A percentile compares a stretch with the other conserved stretches of the same genome.
Conservation (phyloP, 2,888 invertebrate genomes). For the Nomada ferruginata region DNA sequence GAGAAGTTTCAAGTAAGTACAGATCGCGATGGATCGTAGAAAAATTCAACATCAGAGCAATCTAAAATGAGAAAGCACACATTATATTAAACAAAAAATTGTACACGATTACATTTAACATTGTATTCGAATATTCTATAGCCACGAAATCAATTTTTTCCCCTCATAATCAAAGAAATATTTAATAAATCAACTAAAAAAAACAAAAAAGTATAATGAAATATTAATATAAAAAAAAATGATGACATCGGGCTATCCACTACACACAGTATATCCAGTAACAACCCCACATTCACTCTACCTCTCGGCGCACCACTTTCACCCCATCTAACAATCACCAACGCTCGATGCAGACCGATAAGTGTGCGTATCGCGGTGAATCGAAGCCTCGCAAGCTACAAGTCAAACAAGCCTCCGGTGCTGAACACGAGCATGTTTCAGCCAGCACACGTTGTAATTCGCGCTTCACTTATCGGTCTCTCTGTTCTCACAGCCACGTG, state of each 20-base stretch:
- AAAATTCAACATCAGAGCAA: background rate
- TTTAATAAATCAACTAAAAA: too few species aligned
- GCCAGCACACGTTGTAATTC: conserved; percentile 28
- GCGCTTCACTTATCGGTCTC: conserved; percentile 41
- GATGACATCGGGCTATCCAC: too few species aligned
- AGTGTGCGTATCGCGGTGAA: conserved; percentile 9
- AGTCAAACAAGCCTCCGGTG: conserved; percentile 18
- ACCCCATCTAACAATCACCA: background rate
- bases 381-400: conserved; percentile 2
- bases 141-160: too few species aligned
- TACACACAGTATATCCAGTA: too few species aligned
- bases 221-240: too few species aligned
- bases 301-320: background rate
- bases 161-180: too few species aligned
- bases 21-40: background rate
- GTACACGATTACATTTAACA: too few species aligned
- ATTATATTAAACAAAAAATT: too few species aligned
- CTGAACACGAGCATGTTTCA: background rate
- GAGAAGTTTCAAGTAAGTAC: background rate
- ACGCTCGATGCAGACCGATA: background rate
- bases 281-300: too few species aligned
- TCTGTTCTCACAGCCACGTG: conserved; percentile 2
- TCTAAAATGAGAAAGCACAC: background rate
- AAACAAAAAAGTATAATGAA: too few species aligned
- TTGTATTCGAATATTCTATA: too few species aligned